Conservation (phyloP, 2,888 invertebrate species). For the Neoaliturus tenellus region DNA sequence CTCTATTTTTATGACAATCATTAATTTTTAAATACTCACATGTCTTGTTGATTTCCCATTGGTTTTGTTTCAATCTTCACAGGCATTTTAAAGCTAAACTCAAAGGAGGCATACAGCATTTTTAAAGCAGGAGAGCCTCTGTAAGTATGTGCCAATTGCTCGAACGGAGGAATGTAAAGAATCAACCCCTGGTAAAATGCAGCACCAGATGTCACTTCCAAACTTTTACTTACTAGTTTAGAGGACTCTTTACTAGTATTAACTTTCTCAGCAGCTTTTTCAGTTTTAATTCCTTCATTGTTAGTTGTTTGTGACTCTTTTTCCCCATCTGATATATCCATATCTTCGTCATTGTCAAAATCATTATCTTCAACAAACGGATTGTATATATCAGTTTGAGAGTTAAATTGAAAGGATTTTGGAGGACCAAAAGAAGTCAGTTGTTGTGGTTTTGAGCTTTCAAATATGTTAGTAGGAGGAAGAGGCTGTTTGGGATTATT, state of each 20-base stretch:
- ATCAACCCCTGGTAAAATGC: conserved; percentile 47
- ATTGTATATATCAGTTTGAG: background rate
- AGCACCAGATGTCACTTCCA: conserved; percentile 15
- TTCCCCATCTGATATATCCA: background rate
- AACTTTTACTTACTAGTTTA: background rate
- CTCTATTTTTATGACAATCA: too few relatives aligned
- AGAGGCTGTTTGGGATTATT: background rate
- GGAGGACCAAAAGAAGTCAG: background rate
- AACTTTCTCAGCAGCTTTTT: background rate
- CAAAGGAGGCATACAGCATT: conserved; percentile 36
- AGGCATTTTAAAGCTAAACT: conserved; percentile 36
- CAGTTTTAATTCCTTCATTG: background rate
- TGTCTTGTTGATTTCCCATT: background rate
- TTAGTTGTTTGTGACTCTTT: background rate
- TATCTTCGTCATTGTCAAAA: background rate
- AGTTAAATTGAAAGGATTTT: background rate
- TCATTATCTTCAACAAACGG: background rate
- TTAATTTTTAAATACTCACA: conserved; percentile 47
- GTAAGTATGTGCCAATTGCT: conserved; percentile 34
- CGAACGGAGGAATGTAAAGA: conserved; percentile 24
- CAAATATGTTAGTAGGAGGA: background rate
- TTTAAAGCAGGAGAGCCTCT: conserved; percentile 30
- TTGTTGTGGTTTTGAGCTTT: background rate
- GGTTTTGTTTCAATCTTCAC: conserved; percentile 35
- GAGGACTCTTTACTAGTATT: background rate